Evolutionary conservation across 2,797 vertebrate species (phyloP), one percentile per base, ranked within the genome.

Genomic region (Alca torda): DNA sequence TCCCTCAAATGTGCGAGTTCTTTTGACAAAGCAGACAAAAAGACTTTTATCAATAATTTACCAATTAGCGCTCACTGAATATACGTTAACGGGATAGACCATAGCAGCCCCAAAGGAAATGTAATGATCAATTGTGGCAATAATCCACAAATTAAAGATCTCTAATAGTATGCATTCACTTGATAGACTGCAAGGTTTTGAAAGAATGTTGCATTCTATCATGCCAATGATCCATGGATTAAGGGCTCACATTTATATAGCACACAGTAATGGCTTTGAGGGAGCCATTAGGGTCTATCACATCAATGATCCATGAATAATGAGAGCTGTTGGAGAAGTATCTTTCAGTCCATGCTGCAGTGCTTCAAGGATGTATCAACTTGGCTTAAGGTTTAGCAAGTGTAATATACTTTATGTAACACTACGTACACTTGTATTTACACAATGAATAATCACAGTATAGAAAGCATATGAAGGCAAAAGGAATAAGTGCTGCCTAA

Each of bases 221-320:
- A 87, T 92, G 64, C 26, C 92, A 88, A 92, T 90, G 95, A 93
- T 77, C 92, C 87, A 69, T 61, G 61, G 84, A 72, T 90, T 76
- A 92, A 91, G 70, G 81, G 39, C 77, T 96, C 79, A 72, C 72
- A 93, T 89, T 92, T 91, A 79, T 93, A 79, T 30, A 95, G 87
- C 61, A 74, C 39, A 75, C 24, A 73, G 63, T 92, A 93, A 97
- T 84, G 67, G 68, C 56, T 95, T 90, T 81, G 48, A 73, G 56
- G 61, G 75, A 95, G 76, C 72, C 75, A 50, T 89, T 74, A 96
- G 33, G 72, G 72, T 83, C 73, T 89, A 70, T 80, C 45, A n/a
- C 26, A 57, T 78, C 87, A 96, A 81, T 87, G 93, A 93, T 78
- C 94, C 93, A 87, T 64, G 73, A 95, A 94, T 93, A 92, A 94